Evolutionary conservation across 2,113 vertebrate genomes (phyloP).

Genomic region (Gobio gobio): DNA sequence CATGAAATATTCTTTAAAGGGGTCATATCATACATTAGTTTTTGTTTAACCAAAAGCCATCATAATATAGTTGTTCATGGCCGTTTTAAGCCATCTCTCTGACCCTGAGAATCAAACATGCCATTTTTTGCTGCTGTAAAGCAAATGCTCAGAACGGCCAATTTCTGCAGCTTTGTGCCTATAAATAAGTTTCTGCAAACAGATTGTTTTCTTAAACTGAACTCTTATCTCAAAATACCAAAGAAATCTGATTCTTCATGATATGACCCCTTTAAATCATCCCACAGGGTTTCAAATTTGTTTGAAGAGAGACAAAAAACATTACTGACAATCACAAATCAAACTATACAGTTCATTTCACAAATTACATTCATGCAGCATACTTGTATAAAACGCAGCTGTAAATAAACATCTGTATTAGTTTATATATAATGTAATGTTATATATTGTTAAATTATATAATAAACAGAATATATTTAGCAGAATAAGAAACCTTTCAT

Average conservation of each 20-base stretch:
- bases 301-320: background rate
- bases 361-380: background rate
- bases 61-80: background rate
- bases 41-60: background rate
- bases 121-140: background rate
- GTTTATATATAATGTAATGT: background rate
- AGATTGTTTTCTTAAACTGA: background rate
- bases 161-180: background rate
- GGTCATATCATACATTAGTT: background rate
- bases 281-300: background rate
- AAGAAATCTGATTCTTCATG: background rate
- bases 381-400: background rate
- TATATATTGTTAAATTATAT: background rate
- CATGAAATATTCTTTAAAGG: constrained; percentile 15
- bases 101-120: background rate
- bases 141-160: background rate
- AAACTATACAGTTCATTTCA: background rate
- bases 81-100: background rate
- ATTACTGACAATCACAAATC: background rate
- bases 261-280: constrained; percentile 10
- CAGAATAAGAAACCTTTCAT: background rate
- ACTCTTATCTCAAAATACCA: background rate
- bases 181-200: background rate
- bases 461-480: background rate
- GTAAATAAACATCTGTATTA: background rate